Base-by-base conservation (phyloP, 2,888 invertebrate species). In the Hesperia comma region DNA sequence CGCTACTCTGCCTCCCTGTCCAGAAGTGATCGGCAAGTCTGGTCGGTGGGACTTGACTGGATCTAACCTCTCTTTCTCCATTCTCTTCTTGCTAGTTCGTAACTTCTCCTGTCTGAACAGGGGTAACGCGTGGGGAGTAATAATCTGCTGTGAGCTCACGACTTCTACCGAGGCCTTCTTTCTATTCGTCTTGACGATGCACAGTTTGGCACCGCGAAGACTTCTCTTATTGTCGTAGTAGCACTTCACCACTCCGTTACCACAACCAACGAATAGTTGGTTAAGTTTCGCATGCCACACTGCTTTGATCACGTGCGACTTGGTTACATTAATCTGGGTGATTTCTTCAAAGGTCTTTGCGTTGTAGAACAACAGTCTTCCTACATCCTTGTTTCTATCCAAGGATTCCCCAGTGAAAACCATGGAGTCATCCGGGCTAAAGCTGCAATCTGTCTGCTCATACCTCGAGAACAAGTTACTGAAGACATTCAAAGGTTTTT, bases 221-320 rank as follows among this genome's bases (percentile, higher is more conserved):
- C 98, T 99, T 53, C 95, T 94, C 67, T 95, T 95, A 0, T 96
- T 95, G 80, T 99, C 99, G 77, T 99, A 99, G 81, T 96, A 98
- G 63, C 98, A 96, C 77, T 98, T 97, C 0, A 98, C 96, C 0
- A 94, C 93, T 0, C 99, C 99, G 82, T 98, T 97, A 0, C 98
- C 98, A 74, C 97, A 97, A 0, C 98, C 97, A 0, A 98, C 95
- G 71, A 99, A 97, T 51, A 99, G 95, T 84, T 99, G 99, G 82
- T 99, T 99, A n/a, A 99, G 88, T 83, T 98, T 98, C 0, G 99
- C 97, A 88, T 99, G 99, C 99, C 99, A 99, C 0, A 97, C 85
- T 0, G 96, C 95, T 81, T 98, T 97, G 0, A 99, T 97, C 0
- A 98, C 95, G 72, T 97, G 97, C 0, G 97, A 96, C 77, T 96